Base-by-base conservation (phyloP, 2,888 invertebrate species). In the Adelphocoris suturalis region DNA sequence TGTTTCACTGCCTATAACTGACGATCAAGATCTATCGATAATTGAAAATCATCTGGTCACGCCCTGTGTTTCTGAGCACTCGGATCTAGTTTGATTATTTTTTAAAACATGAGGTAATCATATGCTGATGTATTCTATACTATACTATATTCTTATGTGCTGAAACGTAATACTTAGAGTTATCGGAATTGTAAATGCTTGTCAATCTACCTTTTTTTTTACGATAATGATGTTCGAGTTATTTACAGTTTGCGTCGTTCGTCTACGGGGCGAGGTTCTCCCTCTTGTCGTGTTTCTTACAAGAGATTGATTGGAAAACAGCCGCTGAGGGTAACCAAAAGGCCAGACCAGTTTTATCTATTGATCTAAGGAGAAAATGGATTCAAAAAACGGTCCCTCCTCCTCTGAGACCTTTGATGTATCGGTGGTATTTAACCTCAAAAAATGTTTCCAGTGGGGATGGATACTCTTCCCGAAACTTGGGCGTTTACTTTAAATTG, bases 321-420 rank as follows among this genome's bases (percentile, higher is more conserved):
- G 7, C 46, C 16, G 2, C 37, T 23, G 27, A 68, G 68, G 12
- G 28, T 27, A 19, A 23, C 48, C 14, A 19, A 23, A 48, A 16
- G 82, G 16, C 52, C 48, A 19, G 81, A 52, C 48, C 48, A 48
- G 82, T 47, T 78, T 82, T 82, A 82, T 82, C 82, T 82, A 82
- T 82, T 82, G 82, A 82, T 82, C 82, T 82, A 82, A 52, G 4
- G 47, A 82, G 82, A 82, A 82, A 82, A 82, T 52, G 82, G 82
- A 82, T 48, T 82, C 82, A 28, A 52, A 78, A 82, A 82, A 82
- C 52, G 82, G 81, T 9, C 23, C 48, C 48, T 28, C 28, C 78
- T 46, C 68, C 12, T 16, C 37, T 19, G 78, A 19, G 78, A 78
- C 37, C 78, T 37, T 68, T 78, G 52, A 82, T 47, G 52, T 82